Base-by-base conservation (phyloP, 2,113 vertebrate genomes). In the Pterocles gutturalis region DNA sequence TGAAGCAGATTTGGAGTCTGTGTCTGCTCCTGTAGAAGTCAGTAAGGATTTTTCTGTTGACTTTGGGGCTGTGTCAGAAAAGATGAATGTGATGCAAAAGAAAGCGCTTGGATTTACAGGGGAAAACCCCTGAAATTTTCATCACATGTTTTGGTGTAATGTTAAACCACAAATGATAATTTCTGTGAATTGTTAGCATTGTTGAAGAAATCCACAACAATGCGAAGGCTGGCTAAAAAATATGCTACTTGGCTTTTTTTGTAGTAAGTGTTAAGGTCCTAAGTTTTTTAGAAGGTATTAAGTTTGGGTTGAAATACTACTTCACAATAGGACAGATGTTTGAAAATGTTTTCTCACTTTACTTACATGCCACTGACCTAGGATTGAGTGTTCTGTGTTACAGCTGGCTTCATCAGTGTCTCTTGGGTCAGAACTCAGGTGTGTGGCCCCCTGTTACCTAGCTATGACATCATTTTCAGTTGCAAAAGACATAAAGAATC, bases 291-390 rank as follows among this genome's bases (percentile, higher is more conserved):
- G 54, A 43, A 0, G 0, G 14, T 24, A 53, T 49, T 62, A 87
- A 78, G 31, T 71, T 84, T 38, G 48, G 9, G 5, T 58, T 87
- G 41, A 76, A 93, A 36, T 93, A 49, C 28, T 81, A 4, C 46
- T 78, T 66, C 38, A 12, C 22, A 17, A 19, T 53, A 49, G 36
- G n/a, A 29, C 13, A 89, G 29, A 14, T 61, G 57, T 2, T 85
- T 91, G 38, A 79, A 70, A 69, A 80, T 8, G 10, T 22, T 11
- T 79, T 91, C 89, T 66, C 13, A 21, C 38, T 76, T 84, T 28
- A 43, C 24, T 84, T 64, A 13, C 5, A 2, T 48, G 34, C 53
- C 0, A 0, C 41, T 70, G 51, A 85, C 58, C 36, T 70, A 33
- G 61, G 29, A 60, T 89, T 64, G 62, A 25, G 0, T 43, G 48